phyloP scores from a whole-genome alignment of 2,888 invertebrate genomes.

The Pinctada fucata region DNA sequence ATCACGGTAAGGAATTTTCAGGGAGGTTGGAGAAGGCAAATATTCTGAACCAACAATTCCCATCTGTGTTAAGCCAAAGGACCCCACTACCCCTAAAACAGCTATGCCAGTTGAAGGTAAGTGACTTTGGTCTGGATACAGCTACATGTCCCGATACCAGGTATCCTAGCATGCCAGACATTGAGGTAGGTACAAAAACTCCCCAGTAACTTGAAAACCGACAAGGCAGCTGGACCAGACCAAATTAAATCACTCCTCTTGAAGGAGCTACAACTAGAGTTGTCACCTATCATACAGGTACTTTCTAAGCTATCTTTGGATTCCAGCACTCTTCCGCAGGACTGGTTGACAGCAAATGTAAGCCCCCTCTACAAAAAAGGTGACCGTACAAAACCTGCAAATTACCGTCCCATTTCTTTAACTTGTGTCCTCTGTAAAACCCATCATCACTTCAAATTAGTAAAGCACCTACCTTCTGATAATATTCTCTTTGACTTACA shows the following conservation, averaged over 20 bases:
- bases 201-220: not conserved
- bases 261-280: not conserved
- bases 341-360: not conserved
- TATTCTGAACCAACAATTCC: not conserved
- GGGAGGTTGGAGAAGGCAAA: not conserved
- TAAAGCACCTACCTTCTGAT: no score
- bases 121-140: not conserved
- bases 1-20: constrained; percentile 1
- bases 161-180: not conserved
- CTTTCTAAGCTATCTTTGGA: not conserved
- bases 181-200: not conserved
- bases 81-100: not conserved
- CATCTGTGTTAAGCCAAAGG: not conserved
- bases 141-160: not conserved
- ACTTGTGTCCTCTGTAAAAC: no score
- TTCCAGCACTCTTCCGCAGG: not conserved
- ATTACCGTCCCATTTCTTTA: no score
- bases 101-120: not conserved
- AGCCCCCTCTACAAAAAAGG: not conserved
- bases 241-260: not conserved
- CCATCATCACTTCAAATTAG: no score
- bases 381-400: not conserved
- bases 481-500: no score
- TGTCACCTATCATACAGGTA: not conserved
- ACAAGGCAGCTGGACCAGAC: not conserved